Conservation (phyloP, 2,797 vertebrate genomes). For the Hemitrygon akajei region DNA sequence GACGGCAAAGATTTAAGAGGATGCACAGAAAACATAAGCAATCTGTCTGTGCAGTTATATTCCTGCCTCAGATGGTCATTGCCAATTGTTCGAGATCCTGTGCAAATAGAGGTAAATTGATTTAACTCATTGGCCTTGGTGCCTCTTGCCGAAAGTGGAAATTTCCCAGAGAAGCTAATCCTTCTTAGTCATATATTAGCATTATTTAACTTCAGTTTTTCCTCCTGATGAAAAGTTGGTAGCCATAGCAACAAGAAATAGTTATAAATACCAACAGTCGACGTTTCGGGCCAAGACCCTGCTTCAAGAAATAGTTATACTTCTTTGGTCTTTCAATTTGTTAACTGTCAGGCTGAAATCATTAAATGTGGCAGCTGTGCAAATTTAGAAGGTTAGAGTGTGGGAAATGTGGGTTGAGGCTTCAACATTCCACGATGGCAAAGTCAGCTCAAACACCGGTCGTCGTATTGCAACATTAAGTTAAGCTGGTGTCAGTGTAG, state of each 20-base stretch:
- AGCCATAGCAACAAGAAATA: too few relatives aligned
- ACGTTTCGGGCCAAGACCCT: too few relatives aligned
- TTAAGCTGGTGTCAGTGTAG: background rate
- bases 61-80: too few relatives aligned
- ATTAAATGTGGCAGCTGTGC: background rate
- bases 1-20: too few relatives aligned
- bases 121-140: background rate
- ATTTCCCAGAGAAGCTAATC: background rate
- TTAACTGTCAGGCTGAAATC: background rate
- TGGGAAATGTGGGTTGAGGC: background rate
- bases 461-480: background rate
- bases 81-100: too few relatives aligned
- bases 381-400: background rate
- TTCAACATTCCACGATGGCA: background rate
- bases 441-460: background rate
- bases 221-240: background rate
- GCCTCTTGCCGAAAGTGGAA: background rate
- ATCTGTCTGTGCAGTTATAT: too few relatives aligned
- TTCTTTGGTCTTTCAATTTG: background rate
- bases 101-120: too few relatives aligned
- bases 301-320: background rate
- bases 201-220: background rate
- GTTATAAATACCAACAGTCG: background rate
- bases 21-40: too few relatives aligned
- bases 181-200: background rate